phyloP scores from a whole-genome alignment of 2,797 vertebrate species.

The Cyprinodon diabolis region DNA sequence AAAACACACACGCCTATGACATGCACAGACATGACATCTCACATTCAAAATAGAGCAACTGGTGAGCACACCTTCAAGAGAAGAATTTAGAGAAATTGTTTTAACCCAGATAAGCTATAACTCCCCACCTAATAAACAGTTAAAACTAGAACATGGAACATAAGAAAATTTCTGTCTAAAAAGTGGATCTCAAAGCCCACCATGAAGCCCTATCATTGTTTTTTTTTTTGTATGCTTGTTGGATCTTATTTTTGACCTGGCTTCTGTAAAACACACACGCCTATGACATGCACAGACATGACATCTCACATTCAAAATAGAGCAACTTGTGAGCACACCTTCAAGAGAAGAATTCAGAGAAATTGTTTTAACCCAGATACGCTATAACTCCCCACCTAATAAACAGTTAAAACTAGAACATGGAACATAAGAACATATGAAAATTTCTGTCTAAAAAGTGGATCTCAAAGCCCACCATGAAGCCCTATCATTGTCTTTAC shows the following conservation, averaged over 20 bases:
- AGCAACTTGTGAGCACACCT: constrained; percentile 13
- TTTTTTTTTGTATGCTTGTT: background rate
- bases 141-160: background rate
- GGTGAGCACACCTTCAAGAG: constrained; percentile 2
- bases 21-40: constrained; percentile 25
- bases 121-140: background rate
- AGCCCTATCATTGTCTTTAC: constrained; percentile 42
- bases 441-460: background rate
- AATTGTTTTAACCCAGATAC: background rate
- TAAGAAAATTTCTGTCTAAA: background rate
- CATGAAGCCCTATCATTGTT: constrained; percentile 36
- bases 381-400: background rate
- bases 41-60: constrained; percentile 23
- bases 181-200: constrained; percentile 37
- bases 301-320: constrained; percentile 12
- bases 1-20: constrained; percentile 34
- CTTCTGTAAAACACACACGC: constrained; percentile 22
- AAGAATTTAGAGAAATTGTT: background rate
- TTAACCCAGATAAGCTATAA: constrained; percentile 5
- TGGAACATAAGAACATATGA: constrained; percentile 2
- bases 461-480: constrained; percentile 43
- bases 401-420: background rate
- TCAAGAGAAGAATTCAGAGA: background rate
- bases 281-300: constrained; percentile 38
- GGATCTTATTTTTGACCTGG: background rate